Conservation (phyloP, 2,888 invertebrate genomes). For the Cantharis rustica region DNA sequence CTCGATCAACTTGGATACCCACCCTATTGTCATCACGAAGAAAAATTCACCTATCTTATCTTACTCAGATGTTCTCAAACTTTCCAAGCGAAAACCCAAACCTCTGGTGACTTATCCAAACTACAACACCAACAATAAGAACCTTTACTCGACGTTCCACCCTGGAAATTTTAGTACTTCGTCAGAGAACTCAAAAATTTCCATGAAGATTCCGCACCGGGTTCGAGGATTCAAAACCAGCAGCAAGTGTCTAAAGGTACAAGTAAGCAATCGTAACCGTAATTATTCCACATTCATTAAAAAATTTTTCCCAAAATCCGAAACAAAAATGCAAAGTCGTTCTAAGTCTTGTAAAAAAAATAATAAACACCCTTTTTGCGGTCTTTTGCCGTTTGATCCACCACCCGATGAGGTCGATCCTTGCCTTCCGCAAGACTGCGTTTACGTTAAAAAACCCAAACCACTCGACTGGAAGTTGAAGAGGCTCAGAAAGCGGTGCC, state of each 20-base stretch:
- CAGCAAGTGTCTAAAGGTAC: slow-evolving; percentile 22
- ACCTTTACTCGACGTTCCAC: neutral
- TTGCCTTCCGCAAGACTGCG: neutral
- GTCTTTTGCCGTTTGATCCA: neutral
- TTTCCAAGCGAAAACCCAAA: neutral
- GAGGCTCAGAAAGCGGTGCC: neutral
- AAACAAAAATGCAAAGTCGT: neutral
- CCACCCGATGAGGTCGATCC: neutral
- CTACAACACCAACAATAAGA: neutral
- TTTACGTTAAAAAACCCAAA: neutral
- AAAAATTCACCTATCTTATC: slow-evolving; percentile 24
- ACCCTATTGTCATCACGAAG: neutral
- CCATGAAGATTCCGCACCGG: neutral
- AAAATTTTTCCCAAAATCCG: neutral
- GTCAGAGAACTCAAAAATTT: neutral
- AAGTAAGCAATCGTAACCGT: slow-evolving; percentile 23
- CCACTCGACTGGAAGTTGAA: neutral
- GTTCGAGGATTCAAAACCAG: slow-evolving; percentile 14
- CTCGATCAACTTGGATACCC: neutral
- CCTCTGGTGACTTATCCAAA: neutral
- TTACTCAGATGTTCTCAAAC: slow-evolving; percentile 26
- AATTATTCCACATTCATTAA: slow-evolving; percentile 15
- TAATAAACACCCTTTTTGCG: neutral
- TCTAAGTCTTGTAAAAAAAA: neutral
- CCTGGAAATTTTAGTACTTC: neutral